A percentile compares a stretch with the other conserved stretches of the same genome.
Evolutionary conservation across 2,888 invertebrate species (phyloP).

Genomic region (Protodeltote pygarga): DNA sequence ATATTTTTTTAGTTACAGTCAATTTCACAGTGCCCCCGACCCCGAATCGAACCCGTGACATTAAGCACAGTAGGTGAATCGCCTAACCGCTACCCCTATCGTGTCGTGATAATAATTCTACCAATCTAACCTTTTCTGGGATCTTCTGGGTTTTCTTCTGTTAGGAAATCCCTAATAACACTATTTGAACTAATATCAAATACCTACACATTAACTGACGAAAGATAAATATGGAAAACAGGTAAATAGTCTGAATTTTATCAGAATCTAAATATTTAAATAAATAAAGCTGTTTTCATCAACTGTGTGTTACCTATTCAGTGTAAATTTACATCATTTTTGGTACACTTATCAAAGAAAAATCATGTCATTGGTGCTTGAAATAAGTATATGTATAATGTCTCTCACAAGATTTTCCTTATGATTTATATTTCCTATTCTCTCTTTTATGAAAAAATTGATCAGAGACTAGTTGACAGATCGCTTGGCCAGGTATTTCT

Average conservation of each 20-base stretch:
- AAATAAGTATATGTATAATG: not conserved
- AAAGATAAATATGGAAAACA: no score
- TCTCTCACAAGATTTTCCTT: slow-evolving; percentile 12
- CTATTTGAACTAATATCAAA: not conserved
- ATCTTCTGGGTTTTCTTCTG: no score
- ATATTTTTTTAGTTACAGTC: no score
- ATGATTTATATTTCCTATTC: slow-evolving; percentile 10
- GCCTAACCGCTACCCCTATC: no score
- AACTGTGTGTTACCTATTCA: not conserved
- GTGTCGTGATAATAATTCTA: no score
- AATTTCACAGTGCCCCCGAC: no score
- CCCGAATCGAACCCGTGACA: no score
- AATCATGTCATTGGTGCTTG: slow-evolving; percentile 13
- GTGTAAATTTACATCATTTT: slow-evolving; percentile 23
- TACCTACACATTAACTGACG: not conserved
- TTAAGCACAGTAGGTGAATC: no score
- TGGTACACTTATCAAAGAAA: not conserved
- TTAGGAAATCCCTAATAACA: no score
- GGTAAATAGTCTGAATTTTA: not conserved
- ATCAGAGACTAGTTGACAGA: no score
- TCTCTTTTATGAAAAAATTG: not conserved
- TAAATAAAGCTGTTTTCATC: not conserved
- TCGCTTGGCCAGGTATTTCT: no score
- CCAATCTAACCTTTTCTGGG: no score
- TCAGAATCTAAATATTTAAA: slow-evolving; percentile 1